A percentile compares a stretch with the other conserved stretches of the same genome.
Evolutionary conservation across 2,888 invertebrate species (phyloP).

Genomic region (Orthonevra nobilis): DNA sequence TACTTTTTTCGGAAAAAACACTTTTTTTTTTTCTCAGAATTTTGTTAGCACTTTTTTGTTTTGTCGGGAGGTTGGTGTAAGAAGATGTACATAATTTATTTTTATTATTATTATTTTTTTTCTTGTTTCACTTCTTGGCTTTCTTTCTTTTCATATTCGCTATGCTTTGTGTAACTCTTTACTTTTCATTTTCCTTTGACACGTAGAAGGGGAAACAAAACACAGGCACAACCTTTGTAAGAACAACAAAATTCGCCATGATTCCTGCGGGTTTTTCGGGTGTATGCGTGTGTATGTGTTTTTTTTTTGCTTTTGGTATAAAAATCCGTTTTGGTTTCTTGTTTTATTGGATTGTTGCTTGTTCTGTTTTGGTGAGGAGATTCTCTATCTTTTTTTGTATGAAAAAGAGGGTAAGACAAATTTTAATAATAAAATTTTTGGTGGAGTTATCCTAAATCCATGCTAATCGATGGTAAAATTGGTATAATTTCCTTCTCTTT

Average conservation of each 20-base stretch:
- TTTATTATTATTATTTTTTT: conserved; percentile 4
- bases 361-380: no score
- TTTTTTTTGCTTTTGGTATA: not conserved
- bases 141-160: conserved; percentile 54
- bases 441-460: no score
- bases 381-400: no score
- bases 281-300: not conserved
- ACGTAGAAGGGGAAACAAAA: no score
- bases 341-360: no score
- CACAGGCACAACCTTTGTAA: not conserved
- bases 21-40: not conserved
- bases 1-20: not conserved
- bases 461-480: conserved; percentile 10
- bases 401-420: no score
- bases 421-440: no score
- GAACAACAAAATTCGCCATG: conserved; percentile 36
- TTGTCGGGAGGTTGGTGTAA: conserved; percentile 1
- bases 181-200: conserved; percentile 5
- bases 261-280: not conserved
- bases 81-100: conserved; percentile 13
- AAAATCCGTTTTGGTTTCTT: no score
- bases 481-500: conserved; percentile 7
- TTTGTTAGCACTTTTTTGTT: conserved; percentile 25
- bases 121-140: conserved; percentile 31
- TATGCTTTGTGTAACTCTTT: conserved; percentile 30